Evolutionary conservation across 2,797 vertebrate genomes (phyloP).

Genomic region (Oophaga sylvatica): DNA sequence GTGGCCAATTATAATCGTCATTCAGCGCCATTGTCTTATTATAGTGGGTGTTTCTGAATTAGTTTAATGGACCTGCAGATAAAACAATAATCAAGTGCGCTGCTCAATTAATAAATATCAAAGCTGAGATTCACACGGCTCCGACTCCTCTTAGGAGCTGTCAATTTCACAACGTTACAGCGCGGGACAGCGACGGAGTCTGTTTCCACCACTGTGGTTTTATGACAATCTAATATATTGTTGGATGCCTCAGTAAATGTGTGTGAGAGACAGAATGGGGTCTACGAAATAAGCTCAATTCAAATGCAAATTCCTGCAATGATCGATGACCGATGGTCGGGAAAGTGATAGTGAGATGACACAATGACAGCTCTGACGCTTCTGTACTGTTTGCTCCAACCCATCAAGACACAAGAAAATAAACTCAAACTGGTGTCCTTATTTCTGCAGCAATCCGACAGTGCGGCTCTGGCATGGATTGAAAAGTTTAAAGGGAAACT

Average conservation of each 20-base stretch:
- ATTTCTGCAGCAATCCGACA: neutral
- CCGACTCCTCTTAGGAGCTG: neutral
- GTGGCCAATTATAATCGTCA: neutral
- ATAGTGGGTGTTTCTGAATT: neutral
- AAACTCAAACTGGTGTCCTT: neutral
- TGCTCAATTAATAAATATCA: neutral
- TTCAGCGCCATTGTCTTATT: neutral
- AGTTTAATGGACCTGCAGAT: neutral
- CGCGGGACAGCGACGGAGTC: neutral
- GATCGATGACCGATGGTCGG: neutral
- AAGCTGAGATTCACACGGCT: neutral
- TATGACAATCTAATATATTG: slow-evolving; percentile 7
- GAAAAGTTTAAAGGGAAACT: neutral
- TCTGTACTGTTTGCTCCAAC: slow-evolving; percentile 10
- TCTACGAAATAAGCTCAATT: slow-evolving; percentile 15
- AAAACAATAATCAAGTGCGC: neutral
- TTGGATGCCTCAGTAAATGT: neutral
- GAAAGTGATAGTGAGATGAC: neutral
- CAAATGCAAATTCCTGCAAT: slow-evolving; percentile 20
- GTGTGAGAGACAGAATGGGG: neutral
- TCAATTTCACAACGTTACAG: neutral
- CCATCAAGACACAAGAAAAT: neutral
- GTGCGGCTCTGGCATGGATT: neutral
- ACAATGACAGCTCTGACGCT: slow-evolving; percentile 10
- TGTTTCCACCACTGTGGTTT: neutral